Evolutionary conservation across 2,797 vertebrate genomes (phyloP).

Genomic region (Manis pentadactyla): DNA sequence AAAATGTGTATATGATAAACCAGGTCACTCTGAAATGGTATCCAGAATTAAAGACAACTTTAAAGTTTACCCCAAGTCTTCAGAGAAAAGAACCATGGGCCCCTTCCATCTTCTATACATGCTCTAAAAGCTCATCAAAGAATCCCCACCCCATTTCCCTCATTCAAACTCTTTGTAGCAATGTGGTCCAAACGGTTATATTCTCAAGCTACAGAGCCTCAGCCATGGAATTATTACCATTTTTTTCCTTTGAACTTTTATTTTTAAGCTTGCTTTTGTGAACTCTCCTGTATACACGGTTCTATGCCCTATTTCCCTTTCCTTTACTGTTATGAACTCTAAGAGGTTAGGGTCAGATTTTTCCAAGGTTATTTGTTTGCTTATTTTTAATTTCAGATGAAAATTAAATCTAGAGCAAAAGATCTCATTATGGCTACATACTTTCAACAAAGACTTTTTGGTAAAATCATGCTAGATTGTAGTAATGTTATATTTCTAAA

Average conservation of each 20-base stretch:
- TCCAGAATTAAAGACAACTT: slow-evolving; percentile 8
- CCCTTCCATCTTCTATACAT: background rate
- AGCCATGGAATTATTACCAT: slow-evolving; percentile 22
- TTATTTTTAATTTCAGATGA: background rate
- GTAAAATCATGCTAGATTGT: background rate
- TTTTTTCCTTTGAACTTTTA: slow-evolving; percentile 67
- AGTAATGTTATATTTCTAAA: background rate
- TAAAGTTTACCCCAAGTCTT: background rate
- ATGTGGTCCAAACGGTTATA: background rate
- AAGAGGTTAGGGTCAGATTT: slow-evolving; percentile 1
- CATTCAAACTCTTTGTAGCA: slow-evolving; percentile 27
- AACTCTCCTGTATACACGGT: slow-evolving; percentile 32
- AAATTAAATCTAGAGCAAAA: slow-evolving; percentile 46
- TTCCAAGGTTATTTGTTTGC: background rate
- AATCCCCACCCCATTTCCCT: background rate
- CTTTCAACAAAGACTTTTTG: background rate
- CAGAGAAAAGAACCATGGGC: background rate
- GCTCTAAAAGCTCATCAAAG: slow-evolving; percentile 20
- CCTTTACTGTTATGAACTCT: slow-evolving; percentile 38
- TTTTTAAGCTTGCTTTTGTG: slow-evolving; percentile 75
- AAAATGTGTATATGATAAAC: slow-evolving; percentile 1
- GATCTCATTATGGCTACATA: background rate
- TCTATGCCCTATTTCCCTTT: slow-evolving; percentile 57
- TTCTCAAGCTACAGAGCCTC: slow-evolving; percentile 24
- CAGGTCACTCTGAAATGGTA: slow-evolving; percentile 8